Base-by-base conservation (phyloP, 1,140 invertebrate genomes). In the Notospermus geniculatus region DNA sequence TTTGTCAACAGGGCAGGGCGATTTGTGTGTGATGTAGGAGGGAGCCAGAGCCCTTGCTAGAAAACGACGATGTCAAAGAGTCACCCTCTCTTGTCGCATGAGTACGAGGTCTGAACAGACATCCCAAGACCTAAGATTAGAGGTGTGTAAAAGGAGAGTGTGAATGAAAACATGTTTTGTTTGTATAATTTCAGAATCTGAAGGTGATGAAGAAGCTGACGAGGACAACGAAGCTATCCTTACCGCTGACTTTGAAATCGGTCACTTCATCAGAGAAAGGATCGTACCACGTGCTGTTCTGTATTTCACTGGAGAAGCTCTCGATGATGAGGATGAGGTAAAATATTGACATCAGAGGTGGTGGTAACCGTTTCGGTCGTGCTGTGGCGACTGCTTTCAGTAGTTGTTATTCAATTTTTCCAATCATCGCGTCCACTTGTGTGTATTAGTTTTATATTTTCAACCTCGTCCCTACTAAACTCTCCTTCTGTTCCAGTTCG, bases 221-320 rank as follows among this genome's bases (percentile, higher is more conserved):
- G 88, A 92, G 60, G 82, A 92, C 45, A 89, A 92, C 71, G 85
- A 89, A 77, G 86, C 88, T 70, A 80, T 95, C 57, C 80, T 97
- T 64, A 91, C 90, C 2, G 89, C 88, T 64, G 95, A 98, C 84
- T 98, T 95, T 82, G 95, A 98, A 85, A 93, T 98, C 80, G 95
- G 95, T n/a, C 93, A 97, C 83, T 96, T 97, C 79, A 91, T 97
- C 72, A 88, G 93, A 71, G 93, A 97, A 77, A 86, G 91, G 66
- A 89, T 98, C 69, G 88, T 98, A 70, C 94, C 93, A 28, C 87
- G 90, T 78, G 94, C 94, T 68, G 90, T 97, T 54, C 85, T 98
- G 28, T 96, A 94, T 72, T 98, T 88, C 77, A 98, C 95, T 70
- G 95, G 89, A 46, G 80, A 82, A 63, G 77, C 76, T 2, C 60